phyloP scores from a whole-genome alignment of 2,888 invertebrate species.

The Melanostoma scalare region DNA sequence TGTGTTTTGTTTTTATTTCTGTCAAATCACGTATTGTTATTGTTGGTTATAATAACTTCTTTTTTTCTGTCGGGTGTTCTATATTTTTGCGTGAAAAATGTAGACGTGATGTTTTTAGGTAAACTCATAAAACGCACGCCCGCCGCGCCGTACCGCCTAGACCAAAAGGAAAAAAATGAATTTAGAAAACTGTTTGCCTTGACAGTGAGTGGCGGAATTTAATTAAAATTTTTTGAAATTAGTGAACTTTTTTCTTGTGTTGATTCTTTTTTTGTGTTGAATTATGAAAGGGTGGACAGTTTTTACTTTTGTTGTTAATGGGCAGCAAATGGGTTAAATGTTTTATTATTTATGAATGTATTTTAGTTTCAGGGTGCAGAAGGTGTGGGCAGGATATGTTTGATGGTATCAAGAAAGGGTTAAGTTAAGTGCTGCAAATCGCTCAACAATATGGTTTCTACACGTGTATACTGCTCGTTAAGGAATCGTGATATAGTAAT shows the following conservation, averaged over 20 bases:
- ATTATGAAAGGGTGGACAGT: conserved; percentile 64
- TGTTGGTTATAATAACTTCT: conserved; percentile 52
- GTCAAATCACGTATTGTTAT: conserved; percentile 72
- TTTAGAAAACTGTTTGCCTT: conserved; percentile 15
- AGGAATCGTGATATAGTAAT: no score
- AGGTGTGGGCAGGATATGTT: neutral
- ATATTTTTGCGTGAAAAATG: conserved; percentile 34
- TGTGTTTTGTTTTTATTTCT: conserved; percentile 45
- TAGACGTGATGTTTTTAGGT: conserved; percentile 60
- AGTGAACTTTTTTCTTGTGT: conserved; percentile 25
- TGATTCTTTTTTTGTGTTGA: neutral
- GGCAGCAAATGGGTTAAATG: conserved; percentile 66
- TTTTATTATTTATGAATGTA: conserved; percentile 65
- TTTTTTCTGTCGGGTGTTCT: conserved; percentile 11
- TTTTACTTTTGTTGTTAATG: conserved; percentile 63
- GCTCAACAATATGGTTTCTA: no score
- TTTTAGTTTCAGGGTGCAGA: neutral
- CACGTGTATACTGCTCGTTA: no score
- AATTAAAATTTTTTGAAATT: conserved; percentile 65
- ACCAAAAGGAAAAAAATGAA: neutral
- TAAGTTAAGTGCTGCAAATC: neutral
- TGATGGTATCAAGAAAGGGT: conserved; percentile 11
- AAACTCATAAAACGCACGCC: conserved; percentile 69
- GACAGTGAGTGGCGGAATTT: conserved; percentile 56
- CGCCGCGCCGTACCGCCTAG: conserved; percentile 38